A percentile compares a stretch with the other conserved stretches of the same genome.
Evolutionary conservation across 2,888 invertebrate species (phyloP).

Genomic region (Dynastes grantii): DNA sequence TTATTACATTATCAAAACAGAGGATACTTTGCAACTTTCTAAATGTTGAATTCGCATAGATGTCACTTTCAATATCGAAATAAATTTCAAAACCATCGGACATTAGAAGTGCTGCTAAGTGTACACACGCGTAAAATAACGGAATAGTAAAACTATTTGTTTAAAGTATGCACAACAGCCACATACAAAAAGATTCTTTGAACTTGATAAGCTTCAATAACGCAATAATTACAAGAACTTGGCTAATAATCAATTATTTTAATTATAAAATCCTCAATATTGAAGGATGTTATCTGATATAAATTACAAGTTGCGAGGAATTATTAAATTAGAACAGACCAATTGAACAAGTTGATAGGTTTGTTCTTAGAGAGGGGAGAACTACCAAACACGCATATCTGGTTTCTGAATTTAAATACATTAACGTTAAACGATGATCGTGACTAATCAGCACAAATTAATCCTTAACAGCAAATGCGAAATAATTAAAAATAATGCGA

Average conservation of each 20-base stretch:
- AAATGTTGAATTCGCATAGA: no score
- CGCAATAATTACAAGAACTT: neutral
- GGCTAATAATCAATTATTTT: neutral
- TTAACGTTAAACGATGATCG: neutral
- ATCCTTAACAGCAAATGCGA: neutral
- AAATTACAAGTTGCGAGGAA: constrained; percentile 14
- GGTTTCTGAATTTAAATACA: neutral
- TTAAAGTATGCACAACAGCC: neutral
- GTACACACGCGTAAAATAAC: neutral
- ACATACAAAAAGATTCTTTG: neutral
- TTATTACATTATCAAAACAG: no score
- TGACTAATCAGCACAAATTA: constrained; percentile 5
- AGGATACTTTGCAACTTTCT: no score
- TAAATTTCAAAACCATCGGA: no score
- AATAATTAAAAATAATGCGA: constrained; percentile 19
- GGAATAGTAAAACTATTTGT: neutral
- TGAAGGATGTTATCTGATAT: constrained; percentile 20
- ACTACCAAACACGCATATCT: neutral
- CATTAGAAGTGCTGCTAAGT: no score
- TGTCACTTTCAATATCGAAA: no score
- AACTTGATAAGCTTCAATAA: constrained; percentile 8
- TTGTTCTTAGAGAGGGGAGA: neutral
- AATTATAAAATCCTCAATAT: constrained; percentile 12
- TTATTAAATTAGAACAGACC: constrained; percentile 17
- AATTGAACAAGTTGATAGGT: neutral